Evolutionary conservation across 2,888 invertebrate species (phyloP), one percentile per base, ranked within the genome.

Genomic region (Limenitis camilla): DNA sequence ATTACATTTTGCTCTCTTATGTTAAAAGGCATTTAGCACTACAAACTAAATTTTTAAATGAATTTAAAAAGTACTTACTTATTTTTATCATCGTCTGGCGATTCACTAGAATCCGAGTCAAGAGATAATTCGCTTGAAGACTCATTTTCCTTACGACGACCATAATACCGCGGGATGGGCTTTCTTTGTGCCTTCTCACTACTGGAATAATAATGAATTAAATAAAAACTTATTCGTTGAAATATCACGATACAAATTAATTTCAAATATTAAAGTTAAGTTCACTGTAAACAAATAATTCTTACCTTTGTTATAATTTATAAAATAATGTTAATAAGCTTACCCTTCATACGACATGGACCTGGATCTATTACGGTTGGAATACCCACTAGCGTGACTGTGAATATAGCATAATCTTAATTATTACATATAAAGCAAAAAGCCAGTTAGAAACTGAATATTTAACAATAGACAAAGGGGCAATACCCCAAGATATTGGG

Each of bases 71-170:
- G 10, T n/a, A 72, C 79, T 78, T 33, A 85, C 84, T 75, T 75
- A 71, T 71, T 73, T 69, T 74, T 77, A 53, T 56, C 58, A 51
- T 72, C 69, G 40, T 72, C 72, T 38, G 64, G 69, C 2, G 72
- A 66, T 47, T 73, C 80, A 57, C 78, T 80, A 40, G 83, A 78
- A 39, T 75, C 84, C 0, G 87, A 85, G 60, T 86, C 85, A 8
- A 81, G 41, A 6, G 83, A 83, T 11, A 87, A 69, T 51, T 88
- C 88, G 53, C 87, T 88, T 28, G 88, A 88, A 0, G 88, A 88
- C 52, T 74, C 72, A 62, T 87, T 87, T 42, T 84, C 84, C 11
- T 78, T 77, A 38, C 78, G 77, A 0, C 88, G 78, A 0, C 88
- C 88, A 66, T 88, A 88, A 76, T 88, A 88, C 1, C 88, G 76